Evolutionary conservation across 1,140 invertebrate species (phyloP).

Genomic region (Aphidius ervi): DNA sequence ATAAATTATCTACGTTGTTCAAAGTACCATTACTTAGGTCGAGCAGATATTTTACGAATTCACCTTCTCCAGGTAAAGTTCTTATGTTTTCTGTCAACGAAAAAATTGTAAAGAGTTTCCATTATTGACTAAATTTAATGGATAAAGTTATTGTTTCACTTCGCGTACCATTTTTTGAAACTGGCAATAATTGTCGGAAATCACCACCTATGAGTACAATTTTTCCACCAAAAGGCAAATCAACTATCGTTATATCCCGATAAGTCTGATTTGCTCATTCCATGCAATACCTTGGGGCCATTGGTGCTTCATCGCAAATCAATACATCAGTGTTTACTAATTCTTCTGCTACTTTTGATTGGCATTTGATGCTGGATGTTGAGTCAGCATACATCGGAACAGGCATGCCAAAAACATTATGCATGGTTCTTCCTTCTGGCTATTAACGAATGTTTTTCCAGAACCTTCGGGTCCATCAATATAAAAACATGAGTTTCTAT

Average conservation of each 20-base stretch:
- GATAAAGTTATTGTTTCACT: slow-evolving; percentile 19
- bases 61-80: slow-evolving; percentile 15
- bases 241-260: neutral
- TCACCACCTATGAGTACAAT: neutral
- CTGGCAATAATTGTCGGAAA: neutral
- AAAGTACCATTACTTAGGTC: slow-evolving; percentile 20
- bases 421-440: slow-evolving; percentile 13
- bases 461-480: too few species aligned
- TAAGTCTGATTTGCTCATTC: neutral
- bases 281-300: slow-evolving; percentile 21
- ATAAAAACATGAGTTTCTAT: neutral
- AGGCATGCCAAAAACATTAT: slow-evolving; percentile 24
- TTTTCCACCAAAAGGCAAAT: neutral
- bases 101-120: slow-evolving; percentile 20
- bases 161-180: slow-evolving; percentile 9
- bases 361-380: slow-evolving; percentile 32
- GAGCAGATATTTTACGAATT: slow-evolving; percentile 19
- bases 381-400: slow-evolving; percentile 22
- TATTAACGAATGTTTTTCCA: too few species aligned
- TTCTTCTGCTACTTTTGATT: slow-evolving; percentile 19
- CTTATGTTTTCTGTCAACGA: slow-evolving; percentile 18
- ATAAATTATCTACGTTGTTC: slow-evolving; percentile 6
- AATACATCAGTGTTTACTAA: slow-evolving; percentile 20
- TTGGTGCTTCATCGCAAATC: slow-evolving; percentile 37
- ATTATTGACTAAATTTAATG: slow-evolving; percentile 21